A percentile compares a stretch with the other conserved stretches of the same genome.
Evolutionary conservation across 2,113 vertebrate species (phyloP).

Genomic region (Halichoerus grypus): DNA sequence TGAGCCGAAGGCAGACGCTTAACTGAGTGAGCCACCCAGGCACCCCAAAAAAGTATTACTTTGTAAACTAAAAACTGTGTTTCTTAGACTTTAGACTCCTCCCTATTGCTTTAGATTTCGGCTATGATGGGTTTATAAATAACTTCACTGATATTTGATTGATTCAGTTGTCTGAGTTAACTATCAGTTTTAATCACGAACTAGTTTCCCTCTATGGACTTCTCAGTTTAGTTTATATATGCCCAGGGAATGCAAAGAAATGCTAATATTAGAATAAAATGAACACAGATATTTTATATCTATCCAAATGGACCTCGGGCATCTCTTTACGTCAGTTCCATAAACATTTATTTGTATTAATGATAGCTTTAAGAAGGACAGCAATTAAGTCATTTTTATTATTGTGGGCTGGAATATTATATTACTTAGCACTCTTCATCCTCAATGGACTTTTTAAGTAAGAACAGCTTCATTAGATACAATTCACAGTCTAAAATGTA

Average conservation of each 20-base stretch:
- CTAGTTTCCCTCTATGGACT: not conserved
- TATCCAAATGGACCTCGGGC: not conserved
- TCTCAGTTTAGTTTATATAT: not conserved
- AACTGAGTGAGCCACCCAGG: no score
- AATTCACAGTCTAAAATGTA: slow-evolving; percentile 23
- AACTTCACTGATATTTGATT: not conserved
- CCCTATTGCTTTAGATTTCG: not conserved
- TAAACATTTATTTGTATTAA: not conserved
- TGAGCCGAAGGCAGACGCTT: no score
- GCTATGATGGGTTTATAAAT: not conserved
- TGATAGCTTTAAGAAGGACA: not conserved
- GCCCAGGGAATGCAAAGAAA: not conserved
- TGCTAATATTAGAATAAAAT: not conserved
- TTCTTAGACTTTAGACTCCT: not conserved
- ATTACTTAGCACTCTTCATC: not conserved
- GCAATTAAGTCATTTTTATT: not conserved
- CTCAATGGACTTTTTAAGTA: not conserved
- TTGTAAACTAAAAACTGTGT: not conserved
- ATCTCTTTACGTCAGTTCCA: not conserved
- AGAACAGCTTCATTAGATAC: not conserved
- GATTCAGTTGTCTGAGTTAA: not conserved
- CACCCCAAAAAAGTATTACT: slow-evolving; percentile 8
- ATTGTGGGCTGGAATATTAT: not conserved
- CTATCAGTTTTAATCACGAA: not conserved
- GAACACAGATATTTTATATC: not conserved